A percentile compares a stretch with the other conserved stretches of the same genome.
phyloP scores from a whole-genome alignment of 1,140 invertebrate species.

The Orchesella cincta region DNA sequence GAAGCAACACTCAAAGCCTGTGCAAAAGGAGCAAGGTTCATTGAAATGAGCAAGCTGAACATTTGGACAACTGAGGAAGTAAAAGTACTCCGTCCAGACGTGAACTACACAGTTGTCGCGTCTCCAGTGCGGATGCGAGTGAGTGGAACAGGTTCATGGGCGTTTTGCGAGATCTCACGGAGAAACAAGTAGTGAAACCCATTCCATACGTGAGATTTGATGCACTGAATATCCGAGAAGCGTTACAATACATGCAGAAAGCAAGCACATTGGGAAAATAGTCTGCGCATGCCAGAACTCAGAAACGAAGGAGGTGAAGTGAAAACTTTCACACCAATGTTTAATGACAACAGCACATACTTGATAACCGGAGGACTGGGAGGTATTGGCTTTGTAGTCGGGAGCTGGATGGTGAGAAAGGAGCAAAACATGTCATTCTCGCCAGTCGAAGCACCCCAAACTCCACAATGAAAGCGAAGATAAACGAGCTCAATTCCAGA shows the following conservation, averaged over 20 bases:
- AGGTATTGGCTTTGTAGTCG: slow-evolving; percentile 13
- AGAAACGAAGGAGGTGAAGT: neutral
- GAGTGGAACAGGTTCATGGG: neutral
- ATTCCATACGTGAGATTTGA: slow-evolving; percentile 24
- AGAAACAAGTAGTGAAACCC: neutral
- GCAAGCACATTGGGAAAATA: slow-evolving; percentile 21
- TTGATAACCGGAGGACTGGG: slow-evolving; percentile 18
- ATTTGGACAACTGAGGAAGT: slow-evolving; percentile 42
- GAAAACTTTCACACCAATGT: neutral
- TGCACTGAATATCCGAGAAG: neutral
- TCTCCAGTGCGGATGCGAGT: neutral
- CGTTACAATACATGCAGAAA: neutral
- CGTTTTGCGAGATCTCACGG: neutral
- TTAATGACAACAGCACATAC: slow-evolving; percentile 1
- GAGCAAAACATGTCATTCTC: neutral
- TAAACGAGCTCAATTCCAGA: neutral
- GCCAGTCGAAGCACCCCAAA: neutral
- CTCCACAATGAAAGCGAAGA: neutral
- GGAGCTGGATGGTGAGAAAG: slow-evolving; percentile 12
- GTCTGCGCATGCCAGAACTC: neutral
- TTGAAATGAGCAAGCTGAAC: slow-evolving; percentile 41
- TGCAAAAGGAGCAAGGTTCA: slow-evolving; percentile 33
- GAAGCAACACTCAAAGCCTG: slow-evolving; percentile 34
- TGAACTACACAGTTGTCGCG: slow-evolving; percentile 19
- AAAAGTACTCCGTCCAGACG: neutral